Conservation (phyloP, 1,140 invertebrate species). For the Eulimnadia texana region DNA sequence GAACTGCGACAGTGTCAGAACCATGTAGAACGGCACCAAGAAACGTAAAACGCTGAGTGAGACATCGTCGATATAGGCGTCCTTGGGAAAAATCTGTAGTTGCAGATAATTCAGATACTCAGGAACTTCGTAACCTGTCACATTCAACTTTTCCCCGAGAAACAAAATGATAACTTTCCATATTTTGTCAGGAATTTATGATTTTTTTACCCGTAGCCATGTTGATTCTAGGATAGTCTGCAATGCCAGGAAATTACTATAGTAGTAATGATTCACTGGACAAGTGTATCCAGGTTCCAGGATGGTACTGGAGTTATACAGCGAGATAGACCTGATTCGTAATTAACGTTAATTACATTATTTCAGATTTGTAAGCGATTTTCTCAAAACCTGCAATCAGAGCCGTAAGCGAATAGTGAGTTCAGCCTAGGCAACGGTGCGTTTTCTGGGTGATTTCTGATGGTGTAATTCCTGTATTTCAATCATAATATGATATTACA, state of each 20-base stretch:
- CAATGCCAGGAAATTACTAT: conserved; percentile 53
- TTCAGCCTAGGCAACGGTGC: conserved; percentile 2
- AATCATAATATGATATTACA: neutral
- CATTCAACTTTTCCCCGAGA: conserved; percentile 1
- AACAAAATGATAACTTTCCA: neutral
- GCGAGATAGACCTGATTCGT: conserved; percentile 44
- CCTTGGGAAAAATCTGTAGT: conserved; percentile 53
- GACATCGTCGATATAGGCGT: conserved; percentile 47
- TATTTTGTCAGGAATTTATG: conserved; percentile 13
- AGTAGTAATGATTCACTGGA: conserved; percentile 56
- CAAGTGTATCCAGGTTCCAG: conserved; percentile 46
- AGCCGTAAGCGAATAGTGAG: neutral
- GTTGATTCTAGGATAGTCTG: conserved; percentile 54
- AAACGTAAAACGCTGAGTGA: conserved; percentile 58
- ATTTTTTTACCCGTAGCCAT: conserved; percentile 52
- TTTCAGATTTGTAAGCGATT: neutral
- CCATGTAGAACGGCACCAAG: conserved; percentile 67
- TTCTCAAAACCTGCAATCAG: conserved; percentile 3
- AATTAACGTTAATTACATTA: conserved; percentile 16
- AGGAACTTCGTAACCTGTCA: conserved; percentile 38
- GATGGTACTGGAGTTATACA: conserved; percentile 40
- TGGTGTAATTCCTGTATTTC: conserved; percentile 1
- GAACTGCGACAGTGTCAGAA: conserved; percentile 64
- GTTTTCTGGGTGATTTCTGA: conserved; percentile 13
- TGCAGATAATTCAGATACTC: conserved; percentile 30